Percentiles rank a stretch among this genome's conserved stretches.
Evolutionary conservation across 2,113 vertebrate genomes (phyloP).

Genomic region (Muntiacus muntjak): DNA sequence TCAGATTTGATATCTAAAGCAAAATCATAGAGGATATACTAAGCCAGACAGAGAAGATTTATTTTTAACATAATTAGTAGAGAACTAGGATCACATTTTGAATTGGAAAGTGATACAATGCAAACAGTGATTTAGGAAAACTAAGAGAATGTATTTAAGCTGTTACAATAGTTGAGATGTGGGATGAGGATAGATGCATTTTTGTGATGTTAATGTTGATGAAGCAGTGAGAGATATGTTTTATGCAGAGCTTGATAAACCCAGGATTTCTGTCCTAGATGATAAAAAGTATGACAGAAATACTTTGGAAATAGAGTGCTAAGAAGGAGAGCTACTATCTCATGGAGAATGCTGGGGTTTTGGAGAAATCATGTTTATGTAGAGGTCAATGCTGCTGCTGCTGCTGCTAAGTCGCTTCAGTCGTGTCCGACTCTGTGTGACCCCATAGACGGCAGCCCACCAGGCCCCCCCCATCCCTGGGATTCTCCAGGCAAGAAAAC

Average conservation of each 20-base stretch:
- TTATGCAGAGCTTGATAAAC: not conserved
- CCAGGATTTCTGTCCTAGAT: not conserved
- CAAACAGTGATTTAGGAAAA: not conserved
- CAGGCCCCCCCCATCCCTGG: not conserved
- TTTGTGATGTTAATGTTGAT: not conserved
- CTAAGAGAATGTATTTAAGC: not conserved
- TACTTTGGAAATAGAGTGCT: not conserved
- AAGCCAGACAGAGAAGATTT: not conserved
- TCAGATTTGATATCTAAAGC: not conserved
- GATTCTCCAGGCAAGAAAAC: not conserved
- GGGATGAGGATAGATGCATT: not conserved
- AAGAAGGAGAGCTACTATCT: not conserved
- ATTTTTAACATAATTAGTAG: not conserved
- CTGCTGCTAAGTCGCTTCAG: not conserved
- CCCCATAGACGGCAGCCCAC: not conserved
- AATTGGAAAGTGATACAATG: not conserved
- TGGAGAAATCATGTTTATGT: not conserved
- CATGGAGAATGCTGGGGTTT: not conserved
- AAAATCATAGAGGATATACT: not conserved
- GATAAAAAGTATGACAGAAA: not conserved
- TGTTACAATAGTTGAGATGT: not conserved
- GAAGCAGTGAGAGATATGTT: not conserved
- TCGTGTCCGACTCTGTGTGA: accelerated
- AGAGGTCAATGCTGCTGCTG: not conserved
- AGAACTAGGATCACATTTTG: not conserved